These are phyloP conservation scores for Linyphia triangularis DNA, from an alignment of 2,888 invertebrate species.

Conservation along the genomic window DNA sequence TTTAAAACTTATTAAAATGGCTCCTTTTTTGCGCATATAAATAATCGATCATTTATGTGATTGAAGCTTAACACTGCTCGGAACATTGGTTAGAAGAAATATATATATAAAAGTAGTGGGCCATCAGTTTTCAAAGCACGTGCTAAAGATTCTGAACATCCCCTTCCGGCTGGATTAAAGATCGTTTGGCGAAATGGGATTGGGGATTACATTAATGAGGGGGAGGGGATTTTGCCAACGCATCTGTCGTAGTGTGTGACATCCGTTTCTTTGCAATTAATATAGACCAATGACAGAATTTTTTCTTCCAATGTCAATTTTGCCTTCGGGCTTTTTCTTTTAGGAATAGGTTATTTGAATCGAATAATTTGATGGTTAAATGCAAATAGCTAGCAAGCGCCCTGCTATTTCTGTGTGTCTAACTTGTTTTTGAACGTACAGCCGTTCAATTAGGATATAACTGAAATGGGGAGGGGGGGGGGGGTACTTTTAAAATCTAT, in stretches of 20 bases:
- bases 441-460: too few species aligned
- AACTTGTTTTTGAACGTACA: too few species aligned
- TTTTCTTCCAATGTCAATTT: constrained; percentile 23
- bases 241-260: constrained; percentile 55
- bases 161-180: constrained; percentile 70
- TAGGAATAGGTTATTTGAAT: constrained; percentile 3
- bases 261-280: constrained; percentile 57
- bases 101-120: constrained; percentile 16
- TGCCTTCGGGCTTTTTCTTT: constrained; percentile 4
- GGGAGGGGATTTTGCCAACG: constrained; percentile 1
- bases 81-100: too few species aligned
- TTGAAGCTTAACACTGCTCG: too few species aligned
- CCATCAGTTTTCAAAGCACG: constrained; percentile 57
- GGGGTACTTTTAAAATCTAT: too few species aligned
- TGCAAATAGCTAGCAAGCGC: too few species aligned
- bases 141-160: constrained; percentile 31
- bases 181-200: constrained; percentile 42
- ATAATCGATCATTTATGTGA: too few species aligned
- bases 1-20: too few species aligned
- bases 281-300: neutral
- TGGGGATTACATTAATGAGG: neutral
- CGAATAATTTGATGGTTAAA: neutral
- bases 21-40: too few species aligned
- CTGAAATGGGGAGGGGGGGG: too few species aligned
- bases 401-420: too few species aligned